Base-by-base conservation (phyloP, 2,113 vertebrate genomes). In the Nothobranchius kuhntae region DNA sequence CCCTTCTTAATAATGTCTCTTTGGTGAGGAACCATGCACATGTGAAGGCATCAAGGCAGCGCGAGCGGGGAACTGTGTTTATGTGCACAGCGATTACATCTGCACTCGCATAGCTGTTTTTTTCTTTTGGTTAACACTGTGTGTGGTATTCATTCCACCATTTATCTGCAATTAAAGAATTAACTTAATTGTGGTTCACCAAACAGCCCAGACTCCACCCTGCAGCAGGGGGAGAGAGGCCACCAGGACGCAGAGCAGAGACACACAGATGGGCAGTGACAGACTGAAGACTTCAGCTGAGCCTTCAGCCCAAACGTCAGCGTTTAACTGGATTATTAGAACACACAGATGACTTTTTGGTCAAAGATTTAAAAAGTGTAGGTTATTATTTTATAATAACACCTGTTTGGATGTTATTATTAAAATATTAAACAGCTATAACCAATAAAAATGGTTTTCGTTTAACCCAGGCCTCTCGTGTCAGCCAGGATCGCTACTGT, bases 91-190 rank as follows among this genome's bases (percentile, higher is more conserved):
- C 15, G 17, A 13, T 45, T 40, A 13, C 38, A 17, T 59, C 59
- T 58, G 63, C 17, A 13, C 24, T 54, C 6, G 45, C 21, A 24
- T 68, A 63, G 68, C 40, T 65, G 75, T 47, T 71, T 46, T 79
- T 62, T 59, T 38, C 68, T 36, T 75, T 48, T 63, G 60, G 14
- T 69, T 67, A 45, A 62, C 62, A 56, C 80, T 81, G 77, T 77
- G 81, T 83, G 81, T 84, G 82, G 85, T 85, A 89, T 85, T 87
- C 80, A 66, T 81, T 86, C 77, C 71, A 78, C 73, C 38, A 40
- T 40, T 84, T 86, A 89, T 91, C 86, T 84, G 81, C 75, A 88
- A 87, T 89, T 87, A 89, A 90, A 87, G 65, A 81, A 86, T 89
- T 90, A 84, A 78, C 48, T 86, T 86, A 88, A 82, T 86, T 91